These are phyloP conservation scores for Congeria kusceri DNA, from an alignment of 2,888 invertebrate species.

Conservation along the genomic window DNA sequence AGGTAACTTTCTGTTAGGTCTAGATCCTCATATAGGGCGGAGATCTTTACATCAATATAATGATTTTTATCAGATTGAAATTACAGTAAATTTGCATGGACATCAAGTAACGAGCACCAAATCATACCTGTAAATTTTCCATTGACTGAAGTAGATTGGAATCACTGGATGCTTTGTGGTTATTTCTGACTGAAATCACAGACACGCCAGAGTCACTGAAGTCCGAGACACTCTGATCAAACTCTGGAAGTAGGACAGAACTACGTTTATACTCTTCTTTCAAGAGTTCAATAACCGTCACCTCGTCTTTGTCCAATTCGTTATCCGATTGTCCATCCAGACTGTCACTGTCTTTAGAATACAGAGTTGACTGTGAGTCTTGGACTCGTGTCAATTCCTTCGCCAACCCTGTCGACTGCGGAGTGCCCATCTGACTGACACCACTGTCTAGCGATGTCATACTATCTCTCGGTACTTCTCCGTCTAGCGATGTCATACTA, in stretches of 20 bases:
- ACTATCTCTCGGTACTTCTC: slow-evolving; percentile 43
- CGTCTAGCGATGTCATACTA: not conserved
- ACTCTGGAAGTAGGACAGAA: slow-evolving; percentile 22
- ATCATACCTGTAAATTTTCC: slow-evolving; percentile 28
- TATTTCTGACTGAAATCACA: slow-evolving; percentile 48
- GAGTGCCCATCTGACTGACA: not conserved
- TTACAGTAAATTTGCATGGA: too few relatives aligned
- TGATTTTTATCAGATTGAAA: too few relatives aligned
- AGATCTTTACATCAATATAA: too few relatives aligned
- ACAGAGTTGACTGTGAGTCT: slow-evolving; percentile 47
- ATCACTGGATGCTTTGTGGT: slow-evolving; percentile 74
- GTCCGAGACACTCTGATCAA: slow-evolving; percentile 52
- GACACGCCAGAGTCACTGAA: slow-evolving; percentile 54
- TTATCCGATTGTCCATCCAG: slow-evolving; percentile 45
- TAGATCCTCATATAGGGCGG: too few relatives aligned
- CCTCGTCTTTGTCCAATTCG: slow-evolving; percentile 32
- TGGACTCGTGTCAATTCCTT: not conserved
- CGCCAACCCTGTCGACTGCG: not conserved
- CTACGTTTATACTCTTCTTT: slow-evolving; percentile 72
- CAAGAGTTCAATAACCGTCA: slow-evolving; percentile 79
- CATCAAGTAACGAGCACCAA: too few relatives aligned
- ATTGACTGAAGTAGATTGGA: slow-evolving; percentile 72
- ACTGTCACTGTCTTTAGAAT: slow-evolving; percentile 58
- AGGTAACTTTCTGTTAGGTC: too few relatives aligned
- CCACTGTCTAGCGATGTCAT: not conserved